These are phyloP conservation scores for Crenichthys baileyi DNA, from an alignment of 2,797 vertebrate genomes.

Conservation along the genomic window DNA sequence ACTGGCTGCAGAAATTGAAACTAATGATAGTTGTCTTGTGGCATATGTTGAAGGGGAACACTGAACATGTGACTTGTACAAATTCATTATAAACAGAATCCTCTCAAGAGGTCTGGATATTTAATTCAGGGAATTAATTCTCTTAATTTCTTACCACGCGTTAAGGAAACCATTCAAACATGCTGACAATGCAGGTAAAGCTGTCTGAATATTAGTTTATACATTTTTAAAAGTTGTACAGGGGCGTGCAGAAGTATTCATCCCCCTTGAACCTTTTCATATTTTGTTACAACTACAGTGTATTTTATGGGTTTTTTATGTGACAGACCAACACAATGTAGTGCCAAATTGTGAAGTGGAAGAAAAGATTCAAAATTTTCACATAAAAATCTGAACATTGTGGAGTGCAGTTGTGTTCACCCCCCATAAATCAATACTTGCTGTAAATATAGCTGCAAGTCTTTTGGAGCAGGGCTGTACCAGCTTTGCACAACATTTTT, in stretches of 20 bases:
- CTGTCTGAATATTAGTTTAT: background rate
- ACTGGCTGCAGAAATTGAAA: conserved; percentile 42
- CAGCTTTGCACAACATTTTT: too few species aligned
- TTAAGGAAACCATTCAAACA: background rate
- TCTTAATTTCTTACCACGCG: background rate
- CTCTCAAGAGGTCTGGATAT: conserved; percentile 12
- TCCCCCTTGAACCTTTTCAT: background rate
- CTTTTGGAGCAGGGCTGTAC: background rate
- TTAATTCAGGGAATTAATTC: background rate
- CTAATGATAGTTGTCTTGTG: conserved; percentile 49
- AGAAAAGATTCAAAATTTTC: background rate
- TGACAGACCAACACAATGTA: background rate
- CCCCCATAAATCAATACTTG: background rate
- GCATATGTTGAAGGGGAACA: conserved; percentile 46
- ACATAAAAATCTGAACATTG: too few species aligned
- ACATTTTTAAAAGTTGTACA: background rate
- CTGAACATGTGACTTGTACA: background rate
- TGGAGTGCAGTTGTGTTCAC: background rate
- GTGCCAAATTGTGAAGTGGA: background rate
- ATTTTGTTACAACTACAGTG: background rate
- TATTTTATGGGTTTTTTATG: background rate
- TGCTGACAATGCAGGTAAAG: too few species aligned
- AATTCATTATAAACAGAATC: conserved; percentile 19
- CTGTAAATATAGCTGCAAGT: background rate
- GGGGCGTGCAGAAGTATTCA: background rate